Evolutionary conservation across 1,140 invertebrate species (phyloP), one percentile per base, ranked within the genome.

Genomic region (Anastatus disparis): DNA sequence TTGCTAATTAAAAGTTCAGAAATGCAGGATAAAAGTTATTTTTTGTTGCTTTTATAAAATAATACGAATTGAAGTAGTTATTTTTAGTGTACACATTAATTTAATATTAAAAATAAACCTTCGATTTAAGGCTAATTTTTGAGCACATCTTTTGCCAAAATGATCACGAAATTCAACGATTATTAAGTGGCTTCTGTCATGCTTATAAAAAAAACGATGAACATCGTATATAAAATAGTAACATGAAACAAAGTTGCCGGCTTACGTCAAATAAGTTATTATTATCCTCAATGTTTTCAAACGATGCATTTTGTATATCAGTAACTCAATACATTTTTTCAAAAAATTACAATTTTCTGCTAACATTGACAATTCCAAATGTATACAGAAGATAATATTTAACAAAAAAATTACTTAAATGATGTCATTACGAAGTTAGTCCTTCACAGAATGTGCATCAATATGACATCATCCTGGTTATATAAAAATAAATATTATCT

Each of bases 31-130:
- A n/a, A n/a, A n/a, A n/a, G n/a, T n/a, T n/a, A n/a, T n/a, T n/a
- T n/a, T n/a, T n/a, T n/a, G n/a, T n/a, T n/a, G n/a, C n/a, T n/a
- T n/a, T n/a, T n/a, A n/a, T n/a, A n/a, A n/a, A n/a, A n/a, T n/a
- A n/a, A n/a, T n/a, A n/a, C n/a, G n/a, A n/a, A n/a, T n/a, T n/a
- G n/a, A n/a, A n/a, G n/a, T n/a, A n/a, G n/a, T n/a, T n/a, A n/a
- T n/a, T n/a, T n/a, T n/a, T n/a, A n/a, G n/a, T n/a, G n/a, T n/a
- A n/a, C n/a, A n/a, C n/a, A n/a, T n/a, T n/a, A n/a, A n/a, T n/a
- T n/a, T n/a, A n/a, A n/a, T n/a, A n/a, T n/a, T n/a, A 4, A 42
- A 35, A 59, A 42, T 42, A 59, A 59, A 59, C 56, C 10, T 59
- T 59, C 38, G 20, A 59, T 59, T 56, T 52, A 8, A 13, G 9